Conservation (phyloP, 1,140 invertebrate species). For the Cardiocondyla obscurior region DNA sequence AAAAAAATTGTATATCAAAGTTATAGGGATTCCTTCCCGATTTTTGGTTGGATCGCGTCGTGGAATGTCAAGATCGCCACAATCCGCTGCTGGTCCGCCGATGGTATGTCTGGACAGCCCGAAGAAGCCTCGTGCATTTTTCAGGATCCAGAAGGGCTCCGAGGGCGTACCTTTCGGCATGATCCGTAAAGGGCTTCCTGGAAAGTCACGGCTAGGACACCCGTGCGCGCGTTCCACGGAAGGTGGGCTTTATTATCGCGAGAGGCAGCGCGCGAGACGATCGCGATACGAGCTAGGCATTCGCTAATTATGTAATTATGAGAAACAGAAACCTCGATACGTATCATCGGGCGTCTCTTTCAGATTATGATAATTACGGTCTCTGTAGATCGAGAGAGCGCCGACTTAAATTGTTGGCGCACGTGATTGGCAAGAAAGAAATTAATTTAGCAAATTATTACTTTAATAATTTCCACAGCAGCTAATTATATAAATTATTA, state of each 20-base stretch:
- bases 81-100: not conserved
- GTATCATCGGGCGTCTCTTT: not conserved
- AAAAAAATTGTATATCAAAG: not conserved
- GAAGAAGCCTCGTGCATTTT: conserved; percentile 54
- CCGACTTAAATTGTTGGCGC: not conserved
- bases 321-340: conserved; percentile 1
- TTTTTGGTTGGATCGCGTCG: conserved; percentile 37
- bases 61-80: conserved; percentile 52
- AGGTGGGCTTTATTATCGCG: conserved; percentile 54
- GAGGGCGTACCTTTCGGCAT: conserved; percentile 65
- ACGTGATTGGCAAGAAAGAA: not conserved
- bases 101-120: conserved; percentile 59
- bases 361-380: not conserved
- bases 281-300: conserved; percentile 19
- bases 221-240: conserved; percentile 54
- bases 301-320: conserved; percentile 47
- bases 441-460: conserved; percentile 2
- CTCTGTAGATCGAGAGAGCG: not conserved
- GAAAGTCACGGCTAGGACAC: conserved; percentile 64
- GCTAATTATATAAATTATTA: too few relatives aligned
- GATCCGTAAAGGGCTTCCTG: conserved; percentile 72
- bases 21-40: not conserved
- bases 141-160: conserved; percentile 60
- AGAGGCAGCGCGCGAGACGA: conserved; percentile 26
- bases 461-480: too few relatives aligned